Percentiles rank a stretch among this genome's conserved stretches.
Evolutionary conservation across 1,140 invertebrate species (phyloP).

Genomic region (Drosophila nigrodunni): DNA sequence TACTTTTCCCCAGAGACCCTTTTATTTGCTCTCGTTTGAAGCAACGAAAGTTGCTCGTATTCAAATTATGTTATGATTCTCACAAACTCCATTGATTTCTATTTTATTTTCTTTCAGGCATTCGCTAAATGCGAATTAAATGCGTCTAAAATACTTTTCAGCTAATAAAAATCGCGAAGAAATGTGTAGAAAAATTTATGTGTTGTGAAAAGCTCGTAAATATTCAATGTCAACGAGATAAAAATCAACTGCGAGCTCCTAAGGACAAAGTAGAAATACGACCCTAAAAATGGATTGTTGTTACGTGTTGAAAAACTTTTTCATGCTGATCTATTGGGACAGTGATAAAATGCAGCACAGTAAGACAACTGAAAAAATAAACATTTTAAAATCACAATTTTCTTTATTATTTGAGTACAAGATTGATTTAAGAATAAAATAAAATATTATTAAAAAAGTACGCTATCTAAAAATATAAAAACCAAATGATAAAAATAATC

Average conservation of each 20-base stretch:
- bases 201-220: slow-evolving; percentile 61
- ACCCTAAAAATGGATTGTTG: slow-evolving; percentile 8
- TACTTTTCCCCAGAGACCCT: slow-evolving; percentile 52
- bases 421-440: too few relatives aligned
- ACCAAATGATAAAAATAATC: too few relatives aligned
- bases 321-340: slow-evolving; percentile 33
- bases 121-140: slow-evolving; percentile 24
- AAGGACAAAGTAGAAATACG: slow-evolving; percentile 52
- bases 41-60: slow-evolving; percentile 11
- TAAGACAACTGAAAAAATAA: too few relatives aligned
- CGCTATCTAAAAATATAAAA: too few relatives aligned
- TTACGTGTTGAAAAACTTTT: slow-evolving; percentile 21
- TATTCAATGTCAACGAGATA: slow-evolving; percentile 65
- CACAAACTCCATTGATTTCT: slow-evolving; percentile 11
- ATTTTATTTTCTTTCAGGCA: slow-evolving; percentile 5
- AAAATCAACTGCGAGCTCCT: slow-evolving; percentile 57
- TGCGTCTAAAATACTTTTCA: slow-evolving; percentile 61
- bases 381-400: too few relatives aligned
- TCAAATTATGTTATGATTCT: slow-evolving; percentile 11
- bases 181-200: slow-evolving; percentile 55
- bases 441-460: too few relatives aligned
- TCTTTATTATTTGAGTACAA: too few relatives aligned
- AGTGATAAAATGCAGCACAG: background rate
- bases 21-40: slow-evolving; percentile 40
- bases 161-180: slow-evolving; percentile 66